These are phyloP conservation scores for Cherax destructor DNA, from an alignment of 1,140 invertebrate species.

Conservation along the genomic window DNA sequence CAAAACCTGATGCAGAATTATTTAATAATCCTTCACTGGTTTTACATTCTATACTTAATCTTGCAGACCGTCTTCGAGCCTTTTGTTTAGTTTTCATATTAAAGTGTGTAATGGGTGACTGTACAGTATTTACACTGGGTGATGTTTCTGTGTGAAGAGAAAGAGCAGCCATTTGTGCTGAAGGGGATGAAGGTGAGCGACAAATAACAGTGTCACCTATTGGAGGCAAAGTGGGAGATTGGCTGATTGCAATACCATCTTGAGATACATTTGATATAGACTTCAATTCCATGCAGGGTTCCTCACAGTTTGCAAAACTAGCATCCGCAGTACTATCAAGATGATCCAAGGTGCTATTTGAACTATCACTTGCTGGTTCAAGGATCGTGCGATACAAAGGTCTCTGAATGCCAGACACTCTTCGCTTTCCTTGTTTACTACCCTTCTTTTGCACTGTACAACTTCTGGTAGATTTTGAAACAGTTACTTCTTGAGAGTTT, in stretches of 20 bases:
- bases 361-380: not conserved
- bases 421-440: not conserved
- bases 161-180: conserved; percentile 5
- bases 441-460: not conserved
- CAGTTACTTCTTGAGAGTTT: not conserved
- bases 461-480: not conserved
- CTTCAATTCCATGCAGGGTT: not conserved
- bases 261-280: not conserved
- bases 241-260: not conserved
- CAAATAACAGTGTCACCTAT: not conserved
- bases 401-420: not conserved
- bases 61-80: not conserved
- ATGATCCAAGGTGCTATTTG: not conserved
- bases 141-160: not conserved
- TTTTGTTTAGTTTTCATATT: not conserved
- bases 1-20: not conserved
- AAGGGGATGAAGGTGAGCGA: conserved; percentile 3
- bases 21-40: not conserved
- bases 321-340: not conserved
- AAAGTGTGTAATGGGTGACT: not conserved
- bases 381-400: not conserved
- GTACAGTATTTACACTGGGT: not conserved
- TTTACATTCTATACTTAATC: not conserved
- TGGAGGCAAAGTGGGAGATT: not conserved
- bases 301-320: too few relatives aligned